Percentiles rank a stretch among this genome's conserved stretches.
phyloP scores from a whole-genome alignment of 2,113 vertebrate genomes.

The Leucosticte australis region DNA sequence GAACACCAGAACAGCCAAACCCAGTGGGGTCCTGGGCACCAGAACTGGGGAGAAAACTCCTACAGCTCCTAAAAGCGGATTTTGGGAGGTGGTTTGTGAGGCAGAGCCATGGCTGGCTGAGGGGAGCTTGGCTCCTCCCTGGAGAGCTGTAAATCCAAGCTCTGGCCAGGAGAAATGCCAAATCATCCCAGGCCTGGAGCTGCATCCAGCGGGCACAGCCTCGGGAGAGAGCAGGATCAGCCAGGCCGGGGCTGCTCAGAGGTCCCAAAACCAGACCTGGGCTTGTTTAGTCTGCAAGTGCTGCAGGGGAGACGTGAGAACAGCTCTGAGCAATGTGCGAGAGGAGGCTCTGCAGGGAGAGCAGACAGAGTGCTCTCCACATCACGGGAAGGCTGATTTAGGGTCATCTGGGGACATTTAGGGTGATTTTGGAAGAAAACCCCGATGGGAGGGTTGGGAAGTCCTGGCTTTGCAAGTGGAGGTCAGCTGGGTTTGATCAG shows the following conservation, averaged over 20 bases:
- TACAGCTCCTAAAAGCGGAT: background rate
- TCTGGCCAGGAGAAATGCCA: background rate
- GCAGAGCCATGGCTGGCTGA: background rate
- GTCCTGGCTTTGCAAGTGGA: background rate
- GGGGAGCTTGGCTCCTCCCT: background rate
- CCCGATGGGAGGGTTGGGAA: background rate
- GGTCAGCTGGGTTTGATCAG: background rate
- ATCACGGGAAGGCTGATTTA: fast-evolving
- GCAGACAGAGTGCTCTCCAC: background rate
- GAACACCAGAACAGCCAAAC: background rate
- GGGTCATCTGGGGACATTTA: background rate
- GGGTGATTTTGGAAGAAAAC: background rate
- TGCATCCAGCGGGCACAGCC: background rate
- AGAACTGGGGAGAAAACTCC: background rate
- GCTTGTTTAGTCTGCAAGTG: constrained; percentile 21
- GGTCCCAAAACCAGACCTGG: background rate
- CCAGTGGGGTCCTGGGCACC: fast-evolving
- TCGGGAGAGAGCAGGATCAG: background rate
- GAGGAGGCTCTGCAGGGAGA: background rate
- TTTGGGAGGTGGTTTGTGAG: background rate
- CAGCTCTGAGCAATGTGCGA: background rate
- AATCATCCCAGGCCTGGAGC: fast-evolving
- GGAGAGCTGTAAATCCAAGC: background rate
- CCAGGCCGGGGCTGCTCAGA: background rate
- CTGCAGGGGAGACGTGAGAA: background rate